Percentiles rank a stretch among this genome's conserved stretches.
Evolutionary conservation across 1,140 invertebrate genomes (phyloP).

Genomic region (Zaprionus vittiger): DNA sequence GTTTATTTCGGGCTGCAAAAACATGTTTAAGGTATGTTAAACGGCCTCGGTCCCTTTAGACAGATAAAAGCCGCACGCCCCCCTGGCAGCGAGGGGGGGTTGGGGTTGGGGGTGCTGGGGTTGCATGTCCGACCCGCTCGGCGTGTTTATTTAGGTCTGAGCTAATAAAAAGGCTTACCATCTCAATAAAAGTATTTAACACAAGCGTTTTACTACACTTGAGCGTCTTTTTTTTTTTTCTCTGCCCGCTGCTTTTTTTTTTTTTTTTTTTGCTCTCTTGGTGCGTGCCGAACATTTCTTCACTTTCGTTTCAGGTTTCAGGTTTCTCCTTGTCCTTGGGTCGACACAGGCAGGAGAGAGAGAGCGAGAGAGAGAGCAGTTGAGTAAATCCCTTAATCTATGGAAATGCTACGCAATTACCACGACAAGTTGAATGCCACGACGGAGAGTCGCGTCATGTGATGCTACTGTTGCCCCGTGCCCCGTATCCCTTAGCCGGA

Average conservation of each 20-base stretch:
- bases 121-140: constrained; percentile 43
- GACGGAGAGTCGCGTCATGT: constrained; percentile 49
- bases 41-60: constrained; percentile 55
- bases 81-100: too few relatives aligned
- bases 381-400: constrained; percentile 83
- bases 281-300: constrained; percentile 46
- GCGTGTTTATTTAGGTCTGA: constrained; percentile 83
- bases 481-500: neutral
- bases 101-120: neutral
- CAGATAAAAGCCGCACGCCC: constrained; percentile 65
- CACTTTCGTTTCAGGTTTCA: constrained; percentile 51
- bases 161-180: constrained; percentile 84
- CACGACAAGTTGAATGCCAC: constrained; percentile 71
- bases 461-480: constrained; percentile 33
- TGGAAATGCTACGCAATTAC: constrained; percentile 84
- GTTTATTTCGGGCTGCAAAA: constrained; percentile 55
- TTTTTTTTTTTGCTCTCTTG: constrained; percentile 30
- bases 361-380: constrained; percentile 29
- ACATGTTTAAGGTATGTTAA: constrained; percentile 80
- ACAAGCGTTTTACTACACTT: constrained; percentile 84
- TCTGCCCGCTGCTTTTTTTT: constrained; percentile 7
- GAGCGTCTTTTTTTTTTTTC: constrained; percentile 73
- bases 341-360: constrained; percentile 21
- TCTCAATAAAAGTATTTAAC: constrained; percentile 84
- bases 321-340: constrained; percentile 28